Conservation (phyloP, 2,888 invertebrate species). For the Margaritifera margaritifera region DNA sequence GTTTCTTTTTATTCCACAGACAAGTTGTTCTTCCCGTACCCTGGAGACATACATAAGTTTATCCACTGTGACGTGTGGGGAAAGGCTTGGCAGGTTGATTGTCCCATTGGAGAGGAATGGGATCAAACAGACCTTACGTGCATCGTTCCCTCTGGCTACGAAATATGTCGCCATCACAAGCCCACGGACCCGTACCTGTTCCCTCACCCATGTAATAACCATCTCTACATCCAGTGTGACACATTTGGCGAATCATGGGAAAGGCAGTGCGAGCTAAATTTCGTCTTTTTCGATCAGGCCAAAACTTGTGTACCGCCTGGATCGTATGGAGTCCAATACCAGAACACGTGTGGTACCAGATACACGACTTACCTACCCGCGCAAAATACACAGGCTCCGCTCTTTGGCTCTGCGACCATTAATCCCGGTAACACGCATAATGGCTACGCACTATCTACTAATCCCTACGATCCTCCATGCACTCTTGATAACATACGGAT, state of each 20-base stretch:
- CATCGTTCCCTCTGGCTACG: slow-evolving; percentile 13
- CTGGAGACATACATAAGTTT: slow-evolving; percentile 32
- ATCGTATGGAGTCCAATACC: slow-evolving; percentile 13
- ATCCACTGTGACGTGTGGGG: slow-evolving; percentile 58
- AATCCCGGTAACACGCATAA: slow-evolving; percentile 17
- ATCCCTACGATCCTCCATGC: slow-evolving; percentile 28
- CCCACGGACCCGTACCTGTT: slow-evolving; percentile 31
- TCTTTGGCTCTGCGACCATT: no score
- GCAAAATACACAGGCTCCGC: no score
- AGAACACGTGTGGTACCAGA: no score
- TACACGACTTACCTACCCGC: no score
- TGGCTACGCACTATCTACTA: slow-evolving; percentile 10
- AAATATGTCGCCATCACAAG: slow-evolving; percentile 32
- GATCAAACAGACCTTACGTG: slow-evolving; percentile 46
- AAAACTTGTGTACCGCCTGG: slow-evolving; percentile 33
- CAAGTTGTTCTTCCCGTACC: slow-evolving; percentile 42
- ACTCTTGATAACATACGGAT: slow-evolving; percentile 25
- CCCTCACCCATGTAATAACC: slow-evolving; percentile 37
- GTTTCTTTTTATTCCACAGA: slow-evolving; percentile 11
- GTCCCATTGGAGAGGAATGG: slow-evolving; percentile 46
- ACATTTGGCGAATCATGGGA: slow-evolving; percentile 32
- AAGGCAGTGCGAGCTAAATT: slow-evolving; percentile 29
- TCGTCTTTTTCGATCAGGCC: slow-evolving; percentile 22
- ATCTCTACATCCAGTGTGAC: slow-evolving; percentile 48
- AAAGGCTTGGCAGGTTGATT: slow-evolving; percentile 40